phyloP scores from a whole-genome alignment of 2,113 vertebrate species.

The Sprattus sprattus region DNA sequence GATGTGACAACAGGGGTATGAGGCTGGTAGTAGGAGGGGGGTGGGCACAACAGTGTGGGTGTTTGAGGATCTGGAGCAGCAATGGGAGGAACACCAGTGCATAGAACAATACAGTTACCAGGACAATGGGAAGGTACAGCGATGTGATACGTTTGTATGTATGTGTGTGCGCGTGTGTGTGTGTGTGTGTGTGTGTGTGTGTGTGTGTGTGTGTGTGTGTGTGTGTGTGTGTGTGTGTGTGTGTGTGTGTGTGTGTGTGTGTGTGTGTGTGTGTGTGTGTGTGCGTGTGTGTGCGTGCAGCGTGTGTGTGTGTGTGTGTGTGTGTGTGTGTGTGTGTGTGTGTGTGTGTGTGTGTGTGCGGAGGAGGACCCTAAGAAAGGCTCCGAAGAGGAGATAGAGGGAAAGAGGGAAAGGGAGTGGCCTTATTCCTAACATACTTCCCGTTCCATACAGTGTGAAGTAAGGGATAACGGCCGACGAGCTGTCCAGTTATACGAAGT shows the following conservation, averaged over 20 bases:
- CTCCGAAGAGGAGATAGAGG: neutral
- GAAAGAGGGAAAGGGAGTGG: neutral
- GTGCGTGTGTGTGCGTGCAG: neutral
- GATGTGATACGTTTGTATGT: constrained; percentile 23
- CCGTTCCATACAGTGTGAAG: neutral
- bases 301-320: constrained; percentile 18
- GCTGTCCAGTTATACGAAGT: too few species aligned
- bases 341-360: neutral
- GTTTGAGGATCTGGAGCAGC: neutral
- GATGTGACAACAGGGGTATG: neutral
- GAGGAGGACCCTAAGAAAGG: neutral
- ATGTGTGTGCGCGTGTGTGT: constrained; percentile 22
- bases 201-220: neutral
- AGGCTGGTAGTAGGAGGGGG: neutral
- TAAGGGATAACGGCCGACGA: too few species aligned
- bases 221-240: neutral
- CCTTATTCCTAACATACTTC: neutral
- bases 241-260: constrained; percentile 21
- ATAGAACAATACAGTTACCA: constrained; percentile 54
- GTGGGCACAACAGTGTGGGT: neutral
- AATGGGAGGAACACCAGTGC: constrained; percentile 55
- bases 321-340: neutral
- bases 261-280: constrained; percentile 28
- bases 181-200: constrained; percentile 30
- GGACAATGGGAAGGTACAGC: constrained; percentile 51